Evolutionary conservation across 2,797 vertebrate species (phyloP).

Genomic region (Lithobates sylvaticus): DNA sequence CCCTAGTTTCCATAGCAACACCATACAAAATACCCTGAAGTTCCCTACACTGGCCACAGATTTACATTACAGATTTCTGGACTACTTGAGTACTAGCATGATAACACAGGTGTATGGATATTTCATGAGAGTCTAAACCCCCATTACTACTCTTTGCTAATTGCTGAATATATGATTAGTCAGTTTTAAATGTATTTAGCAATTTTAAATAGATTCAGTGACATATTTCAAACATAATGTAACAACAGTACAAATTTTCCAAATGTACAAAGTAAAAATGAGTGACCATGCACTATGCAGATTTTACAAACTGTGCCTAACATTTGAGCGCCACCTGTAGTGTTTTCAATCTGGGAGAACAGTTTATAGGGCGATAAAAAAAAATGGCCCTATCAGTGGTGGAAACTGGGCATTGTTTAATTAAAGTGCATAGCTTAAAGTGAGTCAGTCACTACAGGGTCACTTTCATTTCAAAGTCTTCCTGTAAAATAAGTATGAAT

Average conservation of each 20-base stretch:
- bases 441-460: too few species aligned
- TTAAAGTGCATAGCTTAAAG: neutral
- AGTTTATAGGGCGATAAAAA: too few species aligned
- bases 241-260: neutral
- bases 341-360: too few species aligned
- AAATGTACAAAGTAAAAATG: too few species aligned
- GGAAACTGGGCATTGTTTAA: neutral
- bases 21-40: constrained; percentile 13
- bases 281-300: too few species aligned
- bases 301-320: too few species aligned
- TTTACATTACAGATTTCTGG: constrained; percentile 12
- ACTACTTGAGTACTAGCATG: neutral
- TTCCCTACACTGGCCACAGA: constrained; percentile 13
- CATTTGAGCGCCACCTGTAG: too few species aligned
- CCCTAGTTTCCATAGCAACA: constrained; percentile 70
- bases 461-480: neutral
- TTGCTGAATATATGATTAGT: neutral
- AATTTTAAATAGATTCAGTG: neutral
- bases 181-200: neutral
- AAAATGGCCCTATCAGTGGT: too few species aligned
- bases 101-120: constrained; percentile 11
- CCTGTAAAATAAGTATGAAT: neutral
- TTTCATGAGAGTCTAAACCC: neutral
- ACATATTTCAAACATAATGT: neutral
- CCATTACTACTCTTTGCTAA: neutral